These are phyloP conservation scores for Embiotoca jacksoni DNA, from an alignment of 2,113 vertebrate species.

Conservation along the genomic window DNA sequence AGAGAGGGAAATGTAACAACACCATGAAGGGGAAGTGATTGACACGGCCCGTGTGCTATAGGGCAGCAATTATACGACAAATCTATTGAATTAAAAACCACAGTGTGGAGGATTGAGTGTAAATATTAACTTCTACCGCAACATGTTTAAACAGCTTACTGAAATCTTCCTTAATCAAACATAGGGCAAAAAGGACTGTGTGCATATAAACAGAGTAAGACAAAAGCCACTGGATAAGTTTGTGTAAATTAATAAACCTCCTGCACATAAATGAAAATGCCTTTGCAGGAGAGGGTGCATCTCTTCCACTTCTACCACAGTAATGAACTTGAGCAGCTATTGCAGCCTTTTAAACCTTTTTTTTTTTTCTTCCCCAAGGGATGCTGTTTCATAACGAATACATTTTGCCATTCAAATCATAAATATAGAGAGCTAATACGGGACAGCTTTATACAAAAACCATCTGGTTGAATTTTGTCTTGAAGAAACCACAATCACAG, in stretches of 20 bases:
- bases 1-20: background rate
- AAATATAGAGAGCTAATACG: slow-evolving; percentile 65
- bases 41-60: slow-evolving; percentile 26
- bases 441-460: slow-evolving; percentile 38
- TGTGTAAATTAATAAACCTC: slow-evolving; percentile 65
- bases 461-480: slow-evolving; percentile 24
- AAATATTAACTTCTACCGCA: slow-evolving; percentile 46
- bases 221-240: slow-evolving; percentile 63
- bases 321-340: slow-evolving; percentile 63
- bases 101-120: slow-evolving; percentile 50
- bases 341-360: slow-evolving; percentile 51
- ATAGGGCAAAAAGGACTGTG: slow-evolving; percentile 28
- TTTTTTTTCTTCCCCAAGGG: slow-evolving; percentile 35
- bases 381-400: slow-evolving; percentile 64
- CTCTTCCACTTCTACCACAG: slow-evolving; percentile 26
- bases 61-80: slow-evolving; percentile 56
- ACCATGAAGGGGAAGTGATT: slow-evolving; percentile 35
- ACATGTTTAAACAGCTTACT: slow-evolving; percentile 55
- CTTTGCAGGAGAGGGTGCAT: slow-evolving; percentile 42
- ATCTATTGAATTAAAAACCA: slow-evolving; percentile 55
- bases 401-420: slow-evolving; percentile 62
- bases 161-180: slow-evolving; percentile 27
- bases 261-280: slow-evolving; percentile 42
- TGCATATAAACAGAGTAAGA: slow-evolving; percentile 40
- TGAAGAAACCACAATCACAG: slow-evolving; percentile 5